phyloP scores from a whole-genome alignment of 2,888 invertebrate genomes.

The Aporophyla lueneburgensis region DNA sequence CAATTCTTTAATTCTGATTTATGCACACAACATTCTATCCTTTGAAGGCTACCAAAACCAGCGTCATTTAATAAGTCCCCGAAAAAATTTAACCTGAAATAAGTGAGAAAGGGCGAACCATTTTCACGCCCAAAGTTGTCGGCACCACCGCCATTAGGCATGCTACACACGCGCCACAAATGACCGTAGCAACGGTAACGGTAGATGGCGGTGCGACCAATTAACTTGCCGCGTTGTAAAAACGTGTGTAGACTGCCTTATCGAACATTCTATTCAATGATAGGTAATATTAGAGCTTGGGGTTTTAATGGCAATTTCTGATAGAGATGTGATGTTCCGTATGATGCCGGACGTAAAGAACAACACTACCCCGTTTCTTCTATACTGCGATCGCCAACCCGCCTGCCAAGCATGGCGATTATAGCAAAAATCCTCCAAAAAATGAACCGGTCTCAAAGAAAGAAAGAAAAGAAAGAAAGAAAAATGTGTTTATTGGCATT shows the following conservation, averaged over 20 bases:
- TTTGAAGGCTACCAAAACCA: slow-evolving; percentile 12
- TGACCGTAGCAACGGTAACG: slow-evolving; percentile 71
- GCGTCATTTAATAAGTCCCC: background rate
- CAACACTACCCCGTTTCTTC: too few species aligned
- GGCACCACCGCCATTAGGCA: slow-evolving; percentile 65
- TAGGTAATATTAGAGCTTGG: slow-evolving; percentile 48
- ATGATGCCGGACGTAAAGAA: too few species aligned
- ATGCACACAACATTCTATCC: background rate
- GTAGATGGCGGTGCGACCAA: slow-evolving; percentile 73
- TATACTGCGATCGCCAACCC: too few species aligned
- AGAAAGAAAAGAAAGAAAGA: too few species aligned
- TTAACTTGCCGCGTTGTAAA: slow-evolving; percentile 77
- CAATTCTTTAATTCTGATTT: too few species aligned
- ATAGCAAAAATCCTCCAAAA: too few species aligned
- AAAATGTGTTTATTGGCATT: too few species aligned
- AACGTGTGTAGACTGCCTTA: slow-evolving; percentile 78
- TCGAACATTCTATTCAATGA: slow-evolving; percentile 67
- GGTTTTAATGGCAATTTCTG: slow-evolving; percentile 33
- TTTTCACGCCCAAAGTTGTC: slow-evolving; percentile 49
- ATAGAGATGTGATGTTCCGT: slow-evolving; percentile 13
- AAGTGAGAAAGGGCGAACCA: slow-evolving; percentile 42
- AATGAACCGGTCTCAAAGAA: too few species aligned
- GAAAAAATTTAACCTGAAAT: slow-evolving; percentile 41
- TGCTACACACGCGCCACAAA: slow-evolving; percentile 73
- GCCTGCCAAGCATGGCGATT: too few species aligned